phyloP scores from a whole-genome alignment of 2,888 invertebrate species.

The Notocelia uddmanniana region DNA sequence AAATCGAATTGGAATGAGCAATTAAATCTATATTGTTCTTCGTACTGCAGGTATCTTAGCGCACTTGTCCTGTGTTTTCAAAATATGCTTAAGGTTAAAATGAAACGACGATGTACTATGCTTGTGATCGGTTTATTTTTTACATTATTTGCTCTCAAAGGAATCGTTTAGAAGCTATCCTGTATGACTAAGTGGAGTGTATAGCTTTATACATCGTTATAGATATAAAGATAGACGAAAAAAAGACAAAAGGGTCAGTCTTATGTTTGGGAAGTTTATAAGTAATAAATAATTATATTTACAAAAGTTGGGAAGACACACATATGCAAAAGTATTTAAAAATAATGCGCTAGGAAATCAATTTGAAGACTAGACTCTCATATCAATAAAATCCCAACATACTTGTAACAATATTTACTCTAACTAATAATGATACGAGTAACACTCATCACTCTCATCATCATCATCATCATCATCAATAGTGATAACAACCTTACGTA shows the following conservation, averaged over 20 bases:
- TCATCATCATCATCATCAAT: constrained; percentile 52
- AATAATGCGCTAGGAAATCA: constrained; percentile 64
- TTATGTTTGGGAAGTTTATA: constrained; percentile 85
- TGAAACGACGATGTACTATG: constrained; percentile 54
- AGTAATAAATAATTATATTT: constrained; percentile 79
- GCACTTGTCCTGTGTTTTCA: not conserved
- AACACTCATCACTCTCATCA: no score
- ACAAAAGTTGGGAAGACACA: constrained; percentile 84
- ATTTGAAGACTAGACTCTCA: constrained; percentile 51
- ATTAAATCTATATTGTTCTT: no score
- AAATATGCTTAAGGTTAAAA: constrained; percentile 35
- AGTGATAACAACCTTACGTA: constrained; percentile 83
- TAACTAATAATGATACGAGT: constrained; percentile 77
- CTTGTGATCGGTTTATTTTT: constrained; percentile 78
- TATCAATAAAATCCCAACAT: constrained; percentile 68
- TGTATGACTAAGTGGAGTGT: constrained; percentile 73
- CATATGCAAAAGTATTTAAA: constrained; percentile 72
- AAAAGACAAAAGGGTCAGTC: constrained; percentile 85
- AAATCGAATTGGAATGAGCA: not conserved
- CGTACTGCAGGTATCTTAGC: not conserved
- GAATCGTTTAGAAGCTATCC: constrained; percentile 77
- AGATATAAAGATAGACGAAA: constrained; percentile 80
- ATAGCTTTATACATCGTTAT: constrained; percentile 71
- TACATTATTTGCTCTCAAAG: constrained; percentile 79
- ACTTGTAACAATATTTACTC: constrained; percentile 71